These are phyloP conservation scores for Agapornis roseicollis DNA, from an alignment of 2,113 vertebrate species.

Conservation along the genomic window DNA sequence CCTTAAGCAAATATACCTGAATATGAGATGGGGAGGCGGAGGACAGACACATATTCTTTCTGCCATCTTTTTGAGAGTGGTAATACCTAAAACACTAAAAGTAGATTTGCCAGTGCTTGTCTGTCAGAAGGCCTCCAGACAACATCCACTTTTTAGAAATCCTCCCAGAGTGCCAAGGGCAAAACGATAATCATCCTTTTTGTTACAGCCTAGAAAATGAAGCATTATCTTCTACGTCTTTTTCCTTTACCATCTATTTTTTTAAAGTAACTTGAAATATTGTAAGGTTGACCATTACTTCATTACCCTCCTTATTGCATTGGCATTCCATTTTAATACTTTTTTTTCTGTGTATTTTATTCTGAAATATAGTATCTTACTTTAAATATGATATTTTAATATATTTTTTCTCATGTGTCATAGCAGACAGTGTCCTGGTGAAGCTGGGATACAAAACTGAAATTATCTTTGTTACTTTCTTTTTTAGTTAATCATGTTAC, in stretches of 20 bases:
- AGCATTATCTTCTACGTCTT: not conserved
- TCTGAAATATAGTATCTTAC: not conserved
- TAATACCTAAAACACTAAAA: not conserved
- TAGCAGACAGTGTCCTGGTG: not conserved
- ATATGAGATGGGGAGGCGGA: not conserved
- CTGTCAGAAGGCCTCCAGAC: not conserved
- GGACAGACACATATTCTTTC: not conserved
- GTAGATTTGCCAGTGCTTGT: not conserved
- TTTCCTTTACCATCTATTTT: not conserved
- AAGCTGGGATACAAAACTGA: not conserved
- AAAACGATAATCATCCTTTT: not conserved
- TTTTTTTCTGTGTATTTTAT: not conserved
- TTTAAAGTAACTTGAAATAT: not conserved
- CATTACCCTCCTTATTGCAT: not conserved
- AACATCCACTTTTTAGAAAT: not conserved
- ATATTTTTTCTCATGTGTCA: not conserved
- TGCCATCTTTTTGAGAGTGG: not conserved
- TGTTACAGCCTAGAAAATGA: not conserved
- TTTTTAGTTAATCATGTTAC: slow-evolving; percentile 68
- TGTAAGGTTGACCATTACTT: not conserved
- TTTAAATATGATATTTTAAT: not conserved
- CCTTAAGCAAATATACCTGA: not conserved
- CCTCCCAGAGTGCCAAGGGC: not conserved
- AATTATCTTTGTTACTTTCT: not conserved
- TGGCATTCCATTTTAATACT: not conserved